Evolutionary conservation across 1,140 invertebrate genomes (phyloP), one percentile per base, ranked within the genome.

Genomic region (Arctopsyche grandis): DNA sequence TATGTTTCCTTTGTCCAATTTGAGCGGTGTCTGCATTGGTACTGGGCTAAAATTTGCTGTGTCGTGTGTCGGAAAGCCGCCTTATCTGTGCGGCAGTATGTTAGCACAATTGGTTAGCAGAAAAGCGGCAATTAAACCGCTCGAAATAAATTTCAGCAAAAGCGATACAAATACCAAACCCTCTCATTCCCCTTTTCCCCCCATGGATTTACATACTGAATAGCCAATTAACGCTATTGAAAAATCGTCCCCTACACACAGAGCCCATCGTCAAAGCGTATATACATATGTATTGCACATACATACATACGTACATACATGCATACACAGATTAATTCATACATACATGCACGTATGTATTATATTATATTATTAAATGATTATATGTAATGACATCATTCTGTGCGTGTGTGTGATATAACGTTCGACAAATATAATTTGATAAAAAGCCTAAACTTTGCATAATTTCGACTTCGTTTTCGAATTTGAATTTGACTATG

Each of bases 111-210:
- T 75, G 69, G 69, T 56, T 56, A 66, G 29, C 69, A 44, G 78
- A 66, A 74, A 79, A 73, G 78, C 78, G 69, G 70, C 78, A 79
- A 79, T 79, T 79, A 79, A 79, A 22, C 70, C 58, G 48, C 26
- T 66, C 10, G 71, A 75, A 79, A 79, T 79, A 79, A 79, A 79
- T 79, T 24, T 19, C 70, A 66, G 19, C 14, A 74, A 73, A 60
- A 60, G 70, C 78, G 78, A 66, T 74, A 74, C 69, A 44, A 66
- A 48, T 69, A 29, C 56, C 14, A n/a, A 58, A 22, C 78, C 21
- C 14, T 60, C 9, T 46, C 48, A 38, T 7, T 4, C 29, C 29
- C 29, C 7, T 38, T 38, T 4, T 0, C 9, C 21, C 9, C 56
- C n/a, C 21, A 24, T 38, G 70, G 69, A 79, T 79, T 79, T 79